Evolutionary conservation across 2,797 vertebrate species (phyloP).

Genomic region (Coregonus suidteri): DNA sequence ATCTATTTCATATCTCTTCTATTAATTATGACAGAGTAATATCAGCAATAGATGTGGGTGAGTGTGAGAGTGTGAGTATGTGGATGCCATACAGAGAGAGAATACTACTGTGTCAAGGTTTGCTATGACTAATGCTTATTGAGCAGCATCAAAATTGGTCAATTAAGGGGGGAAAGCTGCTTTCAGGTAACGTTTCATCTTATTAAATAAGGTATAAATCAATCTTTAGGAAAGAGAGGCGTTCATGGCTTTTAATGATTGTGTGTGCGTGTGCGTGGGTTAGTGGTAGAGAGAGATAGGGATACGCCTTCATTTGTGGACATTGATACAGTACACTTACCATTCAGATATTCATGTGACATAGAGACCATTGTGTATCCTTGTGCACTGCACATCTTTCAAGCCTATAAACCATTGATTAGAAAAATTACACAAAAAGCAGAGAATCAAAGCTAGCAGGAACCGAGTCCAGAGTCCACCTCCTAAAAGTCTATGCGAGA

Average conservation of each 20-base stretch:
- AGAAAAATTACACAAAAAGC: slow-evolving; percentile 37
- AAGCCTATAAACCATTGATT: slow-evolving; percentile 24
- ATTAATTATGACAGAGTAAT: slow-evolving; percentile 59
- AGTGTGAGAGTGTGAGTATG: not conserved
- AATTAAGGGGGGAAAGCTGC: slow-evolving; percentile 74
- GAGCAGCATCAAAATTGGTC: slow-evolving; percentile 66
- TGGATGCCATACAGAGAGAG: slow-evolving; percentile 36
- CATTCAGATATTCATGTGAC: not conserved
- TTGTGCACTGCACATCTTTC: not conserved
- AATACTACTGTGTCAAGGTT: slow-evolving; percentile 58
- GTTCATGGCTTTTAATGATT: slow-evolving; percentile 56
- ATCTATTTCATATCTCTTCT: slow-evolving; percentile 62
- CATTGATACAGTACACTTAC: not conserved
- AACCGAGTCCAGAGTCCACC: slow-evolving; percentile 39
- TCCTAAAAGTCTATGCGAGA: slow-evolving; percentile 40
- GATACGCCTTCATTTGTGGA: not conserved
- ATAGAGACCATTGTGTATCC: not conserved
- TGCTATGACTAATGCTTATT: slow-evolving; percentile 66
- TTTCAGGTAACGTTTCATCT: slow-evolving; percentile 75
- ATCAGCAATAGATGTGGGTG: slow-evolving; percentile 36
- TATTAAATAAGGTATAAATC: slow-evolving; percentile 75
- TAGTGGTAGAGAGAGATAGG: not conserved
- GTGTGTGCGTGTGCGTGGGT: slow-evolving; percentile 2
- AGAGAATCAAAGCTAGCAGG: slow-evolving; percentile 8
- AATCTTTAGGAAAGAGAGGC: slow-evolving; percentile 65